Evolutionary conservation across 2,888 invertebrate species (phyloP), one percentile per base, ranked within the genome.

Genomic region (Meghimatium bilineatum): DNA sequence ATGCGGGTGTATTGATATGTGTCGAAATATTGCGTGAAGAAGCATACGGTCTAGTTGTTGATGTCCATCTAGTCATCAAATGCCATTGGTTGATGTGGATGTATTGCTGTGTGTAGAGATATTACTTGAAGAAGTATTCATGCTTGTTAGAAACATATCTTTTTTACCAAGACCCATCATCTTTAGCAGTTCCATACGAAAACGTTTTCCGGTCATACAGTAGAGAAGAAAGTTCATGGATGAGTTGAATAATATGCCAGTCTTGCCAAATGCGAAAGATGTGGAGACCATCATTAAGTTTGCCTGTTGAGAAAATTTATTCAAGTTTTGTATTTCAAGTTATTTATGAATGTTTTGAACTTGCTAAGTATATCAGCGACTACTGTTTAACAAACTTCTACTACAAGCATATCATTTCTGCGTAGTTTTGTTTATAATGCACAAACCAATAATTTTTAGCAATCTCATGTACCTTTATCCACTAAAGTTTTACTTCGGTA

Each of bases 161-260:
- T 78, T 72, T 17, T 63, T 49, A 0, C 56, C 77, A 14, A 69
- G 52, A 26, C 86, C 78, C 12, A 85, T 49, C 76, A 85, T 52
- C 60, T 32, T 52, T 14, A 80, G 63, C 26, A 90, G 80, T 79
- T 90, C 89, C 32, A 85, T 85, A 12, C 92, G 88, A 89, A 92
- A 91, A 60, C 89, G 80, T 17, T 85, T 80, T 20, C 85, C 86
- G 14, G 83, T 86, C 63, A 86, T 20, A 74, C 86, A 86, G 81
- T 86, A 86, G 67, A 86, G 82, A 23, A 85, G n/a, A 63, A 86
- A 86, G 83, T 86, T 85, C 72, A 91, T 87, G 36, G 91, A 89
- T 14, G 91, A 91, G 86, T 91, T 92, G 86, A 91, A 88, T 38
- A 91, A 86, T 20, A 91, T 87, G 0, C 90, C 90, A 29, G 88